Base-by-base conservation (phyloP, 1,140 invertebrate species). In the Drosophila teissieri region DNA sequence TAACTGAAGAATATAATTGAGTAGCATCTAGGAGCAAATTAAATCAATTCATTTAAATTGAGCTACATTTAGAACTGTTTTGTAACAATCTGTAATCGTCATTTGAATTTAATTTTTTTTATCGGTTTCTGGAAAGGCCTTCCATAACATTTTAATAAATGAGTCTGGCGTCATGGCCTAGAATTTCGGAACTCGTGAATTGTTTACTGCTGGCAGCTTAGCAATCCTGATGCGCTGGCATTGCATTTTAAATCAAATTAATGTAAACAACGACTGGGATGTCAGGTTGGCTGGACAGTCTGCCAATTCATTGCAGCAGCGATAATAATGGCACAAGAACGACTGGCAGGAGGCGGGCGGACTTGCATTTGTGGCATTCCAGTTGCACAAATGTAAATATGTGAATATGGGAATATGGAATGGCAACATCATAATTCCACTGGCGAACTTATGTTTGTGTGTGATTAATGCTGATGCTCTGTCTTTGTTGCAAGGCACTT, bases 191-290 rank as follows among this genome's bases (percentile, higher is more conserved):
- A 69, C 56, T 62, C 60, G 46, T 48, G 56, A 68, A 75, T 51
- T 86, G 83, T 82, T 88, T 88, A 88, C 49, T 44, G 49, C 49
- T 73, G 44, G 31, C 63, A 58, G 57, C 54, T 80, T 40, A 60
- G 56, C 55, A 40, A 42, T 67, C 46, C 49, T 19, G 52, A 64
- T 68, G 52, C 78, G 69, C 74, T 39, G 53, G 57, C 75, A 51
- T 53, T 88, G 67, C 83, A 86, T 76, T 86, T 72, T 73, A 73
- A 82, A 69, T 77, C 67, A 80, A 78, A 81, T 78, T 80, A 85
- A 83, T 86, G 84, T 86, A 88, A 80, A 88, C 83, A 86, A 67
- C 70, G 62, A 45, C 67, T 61, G 65, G 54, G 74, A 69, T 77
- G 67, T 65, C 75, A 73, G 70, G 42, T 49, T 36, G 64, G 51